These are phyloP conservation scores for Arrhamphus sclerolepis DNA, from an alignment of 2,797 vertebrate species.

Conservation along the genomic window DNA sequence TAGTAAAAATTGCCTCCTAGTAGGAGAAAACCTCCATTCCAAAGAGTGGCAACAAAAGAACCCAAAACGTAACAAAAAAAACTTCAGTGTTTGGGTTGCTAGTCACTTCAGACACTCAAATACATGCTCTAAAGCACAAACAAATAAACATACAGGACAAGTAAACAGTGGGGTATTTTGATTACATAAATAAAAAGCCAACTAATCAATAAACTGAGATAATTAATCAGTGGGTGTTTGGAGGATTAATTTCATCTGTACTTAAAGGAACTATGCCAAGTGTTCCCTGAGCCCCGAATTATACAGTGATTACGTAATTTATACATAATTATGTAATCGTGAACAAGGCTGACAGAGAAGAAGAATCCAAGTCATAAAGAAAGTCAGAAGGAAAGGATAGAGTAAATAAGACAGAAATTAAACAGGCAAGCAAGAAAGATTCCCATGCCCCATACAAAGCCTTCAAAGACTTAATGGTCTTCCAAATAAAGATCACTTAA, in stretches of 20 bases:
- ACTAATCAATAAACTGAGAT: too few species aligned
- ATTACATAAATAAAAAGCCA: too few species aligned
- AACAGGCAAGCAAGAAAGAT: conserved; percentile 7
- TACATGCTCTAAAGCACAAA: too few species aligned
- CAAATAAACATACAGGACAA: too few species aligned
- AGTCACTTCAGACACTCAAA: too few species aligned
- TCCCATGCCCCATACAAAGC: conserved; percentile 56
- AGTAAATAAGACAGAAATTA: neutral
- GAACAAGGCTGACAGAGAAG: neutral
- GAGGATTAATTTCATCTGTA: neutral
- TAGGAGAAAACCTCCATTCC: too few species aligned
- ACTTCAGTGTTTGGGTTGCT: too few species aligned
- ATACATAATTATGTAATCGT: conserved; percentile 1
- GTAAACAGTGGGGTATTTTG: too few species aligned
- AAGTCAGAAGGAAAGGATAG: conserved; percentile 2
- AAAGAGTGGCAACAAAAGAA: too few species aligned
- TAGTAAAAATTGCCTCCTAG: too few species aligned
- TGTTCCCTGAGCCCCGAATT: neutral
- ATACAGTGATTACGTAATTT: neutral
- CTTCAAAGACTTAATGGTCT: conserved; percentile 66
- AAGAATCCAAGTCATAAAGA: neutral
- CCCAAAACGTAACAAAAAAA: too few species aligned
- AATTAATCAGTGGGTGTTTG: neutral
- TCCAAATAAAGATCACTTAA: conserved; percentile 74
- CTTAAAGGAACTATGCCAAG: neutral